Percentiles rank a stretch among this genome's conserved stretches.
Conservation (phyloP, 2,888 invertebrate species). For the Drosophila recens region DNA sequence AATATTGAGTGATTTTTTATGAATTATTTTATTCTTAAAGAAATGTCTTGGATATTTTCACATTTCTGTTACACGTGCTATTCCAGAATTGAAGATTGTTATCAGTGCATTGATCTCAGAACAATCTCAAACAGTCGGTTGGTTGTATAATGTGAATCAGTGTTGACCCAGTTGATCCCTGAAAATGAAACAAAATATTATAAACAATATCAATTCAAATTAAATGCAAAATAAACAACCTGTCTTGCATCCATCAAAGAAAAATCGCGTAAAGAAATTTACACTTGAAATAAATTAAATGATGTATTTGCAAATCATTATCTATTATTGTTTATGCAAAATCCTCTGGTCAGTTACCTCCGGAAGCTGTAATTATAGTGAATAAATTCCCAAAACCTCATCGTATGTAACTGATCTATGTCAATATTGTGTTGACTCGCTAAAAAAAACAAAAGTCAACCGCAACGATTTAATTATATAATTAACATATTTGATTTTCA, state of each 20-base stretch:
- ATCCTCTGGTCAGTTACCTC: background rate
- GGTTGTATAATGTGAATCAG: conserved; percentile 29
- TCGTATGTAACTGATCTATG: conserved; percentile 31
- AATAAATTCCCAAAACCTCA: background rate
- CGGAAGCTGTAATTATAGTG: background rate
- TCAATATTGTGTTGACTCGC: conserved; percentile 5
- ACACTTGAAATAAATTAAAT: conserved; percentile 6
- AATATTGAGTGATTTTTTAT: background rate
- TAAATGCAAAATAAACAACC: background rate
- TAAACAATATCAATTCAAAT: background rate
- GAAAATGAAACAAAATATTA: background rate
- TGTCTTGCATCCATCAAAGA: conserved; percentile 21
- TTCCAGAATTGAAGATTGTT: background rate
- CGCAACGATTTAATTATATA: conserved; percentile 7
- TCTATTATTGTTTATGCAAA: background rate
- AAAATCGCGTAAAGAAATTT: background rate
- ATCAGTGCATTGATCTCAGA: conserved; percentile 33
- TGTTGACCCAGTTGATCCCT: conserved; percentile 33
- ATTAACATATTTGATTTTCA: conserved; percentile 2
- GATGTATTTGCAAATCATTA: conserved; percentile 2
- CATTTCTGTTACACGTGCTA: background rate
- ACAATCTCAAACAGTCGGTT: conserved; percentile 20
- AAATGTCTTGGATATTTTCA: too few relatives aligned
- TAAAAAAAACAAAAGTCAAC: background rate
- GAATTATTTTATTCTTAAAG: too few relatives aligned